A percentile compares a stretch with the other conserved stretches of the same genome.
phyloP scores from a whole-genome alignment of 2,888 invertebrate genomes.

The Ophonus ardosiacus region DNA sequence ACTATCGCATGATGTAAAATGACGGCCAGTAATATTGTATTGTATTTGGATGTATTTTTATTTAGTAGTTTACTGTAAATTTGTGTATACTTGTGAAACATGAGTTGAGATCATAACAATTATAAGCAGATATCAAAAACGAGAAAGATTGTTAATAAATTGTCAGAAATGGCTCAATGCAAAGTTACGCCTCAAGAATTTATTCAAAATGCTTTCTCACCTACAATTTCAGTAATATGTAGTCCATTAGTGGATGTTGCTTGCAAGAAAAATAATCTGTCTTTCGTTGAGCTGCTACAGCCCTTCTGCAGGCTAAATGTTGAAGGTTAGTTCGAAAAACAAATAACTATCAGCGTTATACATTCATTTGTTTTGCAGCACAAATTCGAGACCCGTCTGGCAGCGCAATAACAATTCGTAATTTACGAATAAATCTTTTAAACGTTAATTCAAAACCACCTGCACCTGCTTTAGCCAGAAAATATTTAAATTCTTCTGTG shows the following conservation, averaged over 20 bases:
- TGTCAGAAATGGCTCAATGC: conserved; percentile 78
- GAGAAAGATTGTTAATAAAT: neutral
- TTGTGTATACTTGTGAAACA: neutral
- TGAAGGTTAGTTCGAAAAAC: conserved; percentile 79
- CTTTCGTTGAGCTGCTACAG: conserved; percentile 92
- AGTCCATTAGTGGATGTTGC: conserved; percentile 89
- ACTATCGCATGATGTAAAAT: neutral
- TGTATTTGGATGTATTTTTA: neutral
- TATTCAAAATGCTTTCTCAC: conserved; percentile 93
- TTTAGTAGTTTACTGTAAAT: neutral
- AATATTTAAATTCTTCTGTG: conserved; percentile 83
- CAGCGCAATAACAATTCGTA: conserved; percentile 83
- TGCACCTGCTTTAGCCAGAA: conserved; percentile 88
- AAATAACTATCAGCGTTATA: neutral
- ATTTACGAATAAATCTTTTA: conserved; percentile 87
- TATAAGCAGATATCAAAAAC: neutral
- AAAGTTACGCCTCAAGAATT: conserved; percentile 89
- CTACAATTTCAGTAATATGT: conserved; percentile 90
- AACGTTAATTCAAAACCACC: conserved; percentile 91
- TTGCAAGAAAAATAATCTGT: conserved; percentile 93
- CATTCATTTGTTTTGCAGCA: conserved; percentile 77
- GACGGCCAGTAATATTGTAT: conserved; percentile 10
- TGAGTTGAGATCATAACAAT: neutral
- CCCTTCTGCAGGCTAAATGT: conserved; percentile 89
- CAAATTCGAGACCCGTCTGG: conserved; percentile 92